A percentile compares a stretch with the other conserved stretches of the same genome.
Conservation (phyloP, 2,888 invertebrate species). For the Aradus depressus region DNA sequence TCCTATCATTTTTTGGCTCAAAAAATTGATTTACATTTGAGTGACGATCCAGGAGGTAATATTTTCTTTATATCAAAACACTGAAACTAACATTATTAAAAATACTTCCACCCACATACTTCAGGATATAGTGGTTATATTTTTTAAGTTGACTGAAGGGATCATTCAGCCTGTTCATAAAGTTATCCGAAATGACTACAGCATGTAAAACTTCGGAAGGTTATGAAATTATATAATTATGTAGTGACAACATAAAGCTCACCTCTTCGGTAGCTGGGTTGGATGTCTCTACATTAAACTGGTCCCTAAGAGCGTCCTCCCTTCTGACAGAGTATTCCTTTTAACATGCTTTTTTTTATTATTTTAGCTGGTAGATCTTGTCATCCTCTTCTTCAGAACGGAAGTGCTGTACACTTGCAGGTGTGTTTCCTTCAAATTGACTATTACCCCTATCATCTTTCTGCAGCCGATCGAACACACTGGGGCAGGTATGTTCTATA, state of each 20-base stretch:
- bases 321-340: not conserved
- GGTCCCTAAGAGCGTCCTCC: not conserved
- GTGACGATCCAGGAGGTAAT: conserved; percentile 85
- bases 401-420: conserved; percentile 87
- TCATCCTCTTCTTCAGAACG: conserved; percentile 72
- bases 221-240: too few species aligned
- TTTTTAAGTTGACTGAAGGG: too few species aligned
- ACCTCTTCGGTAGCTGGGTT: too few species aligned
- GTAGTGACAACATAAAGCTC: too few species aligned
- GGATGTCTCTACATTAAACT: not conserved
- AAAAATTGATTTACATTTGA: conserved; percentile 88
- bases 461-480: conserved; percentile 73
- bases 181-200: too few species aligned
- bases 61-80: too few species aligned
- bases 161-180: too few species aligned
- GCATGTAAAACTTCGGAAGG: too few species aligned
- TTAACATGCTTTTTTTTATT: conserved; percentile 2
- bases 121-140: too few species aligned
- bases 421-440: conserved; percentile 80
- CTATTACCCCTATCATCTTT: conserved; percentile 92
- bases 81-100: too few species aligned
- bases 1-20: conserved; percentile 92
- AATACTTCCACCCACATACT: too few species aligned
- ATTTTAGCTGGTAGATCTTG: conserved; percentile 64
- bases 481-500: conserved; percentile 62